These are phyloP conservation scores for Drosophila dunni DNA, from an alignment of 1,140 invertebrate species.

Conservation along the genomic window DNA sequence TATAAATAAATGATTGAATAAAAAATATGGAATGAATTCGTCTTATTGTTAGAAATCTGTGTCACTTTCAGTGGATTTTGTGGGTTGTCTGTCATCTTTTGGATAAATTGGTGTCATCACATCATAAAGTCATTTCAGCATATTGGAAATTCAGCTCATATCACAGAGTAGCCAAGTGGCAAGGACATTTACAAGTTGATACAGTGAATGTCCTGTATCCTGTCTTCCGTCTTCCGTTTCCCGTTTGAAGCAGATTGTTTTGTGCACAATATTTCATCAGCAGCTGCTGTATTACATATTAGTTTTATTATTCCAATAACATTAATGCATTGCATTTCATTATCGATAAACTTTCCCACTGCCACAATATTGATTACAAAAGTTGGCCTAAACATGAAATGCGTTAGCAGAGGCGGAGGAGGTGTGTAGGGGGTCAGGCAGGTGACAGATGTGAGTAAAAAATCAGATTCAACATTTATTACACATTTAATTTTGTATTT, in stretches of 20 bases:
- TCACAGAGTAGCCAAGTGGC: slow-evolving; percentile 8
- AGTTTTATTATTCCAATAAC: slow-evolving; percentile 80
- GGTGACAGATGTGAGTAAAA: too few species aligned
- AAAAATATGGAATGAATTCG: background rate
- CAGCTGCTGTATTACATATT: slow-evolving; percentile 70
- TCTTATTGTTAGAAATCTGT: background rate
- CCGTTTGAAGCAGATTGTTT: slow-evolving; percentile 62
- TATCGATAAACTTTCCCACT: slow-evolving; percentile 69
- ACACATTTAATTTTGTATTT: too few species aligned
- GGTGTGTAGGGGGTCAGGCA: too few species aligned
- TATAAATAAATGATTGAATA: background rate
- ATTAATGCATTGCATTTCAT: slow-evolving; percentile 74
- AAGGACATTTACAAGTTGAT: slow-evolving; percentile 20
- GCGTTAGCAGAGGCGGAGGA: too few species aligned
- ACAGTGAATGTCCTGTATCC: background rate
- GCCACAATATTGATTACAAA: slow-evolving; percentile 38
- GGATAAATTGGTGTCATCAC: slow-evolving; percentile 84
- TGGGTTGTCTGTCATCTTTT: slow-evolving; percentile 7
- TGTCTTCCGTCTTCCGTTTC: slow-evolving; percentile 7
- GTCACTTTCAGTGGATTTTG: background rate
- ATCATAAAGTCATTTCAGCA: slow-evolving; percentile 84
- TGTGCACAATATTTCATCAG: slow-evolving; percentile 77
- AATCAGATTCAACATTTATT: too few species aligned
- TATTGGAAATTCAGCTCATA: slow-evolving; percentile 78
- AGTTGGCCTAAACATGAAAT: slow-evolving; percentile 3